Conservation (phyloP, 2,113 vertebrate genomes). For the Pterocles orientalis region DNA sequence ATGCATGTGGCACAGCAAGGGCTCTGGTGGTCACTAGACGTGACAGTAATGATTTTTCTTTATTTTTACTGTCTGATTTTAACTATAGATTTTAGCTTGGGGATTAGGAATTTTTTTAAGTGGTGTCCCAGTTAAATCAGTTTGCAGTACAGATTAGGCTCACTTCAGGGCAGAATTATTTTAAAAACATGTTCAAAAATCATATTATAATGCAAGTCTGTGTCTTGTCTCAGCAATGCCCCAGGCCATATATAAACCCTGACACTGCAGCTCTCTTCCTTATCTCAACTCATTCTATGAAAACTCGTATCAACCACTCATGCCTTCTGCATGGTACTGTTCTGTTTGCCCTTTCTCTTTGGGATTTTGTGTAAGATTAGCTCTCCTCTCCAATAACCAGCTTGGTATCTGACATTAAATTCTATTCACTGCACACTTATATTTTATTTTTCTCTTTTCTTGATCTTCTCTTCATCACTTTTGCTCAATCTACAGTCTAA, state of each 20-base stretch:
- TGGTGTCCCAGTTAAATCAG: not conserved
- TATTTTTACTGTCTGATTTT: not conserved
- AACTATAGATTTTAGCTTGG: not conserved
- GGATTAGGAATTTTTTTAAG: not conserved
- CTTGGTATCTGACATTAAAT: not conserved
- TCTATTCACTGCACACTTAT: not conserved
- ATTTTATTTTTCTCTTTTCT: not conserved
- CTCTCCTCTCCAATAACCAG: not conserved
- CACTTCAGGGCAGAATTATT: slow-evolving; percentile 14
- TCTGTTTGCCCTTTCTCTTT: not conserved
- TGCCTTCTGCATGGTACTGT: not conserved
- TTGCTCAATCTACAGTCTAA: not conserved
- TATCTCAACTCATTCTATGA: not conserved
- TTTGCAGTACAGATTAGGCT: slow-evolving; percentile 12
- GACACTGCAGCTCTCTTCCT: not conserved
- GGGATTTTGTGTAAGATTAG: not conserved
- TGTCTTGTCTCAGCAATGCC: not conserved
- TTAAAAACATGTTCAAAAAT: slow-evolving; percentile 19
- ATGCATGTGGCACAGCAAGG: not conserved
- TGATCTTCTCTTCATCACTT: not conserved
- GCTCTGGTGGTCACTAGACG: not conserved
- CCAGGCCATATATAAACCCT: not conserved
- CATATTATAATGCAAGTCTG: not conserved
- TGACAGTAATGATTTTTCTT: not conserved
- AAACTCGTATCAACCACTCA: not conserved